A percentile compares a stretch with the other conserved stretches of the same genome.
Evolutionary conservation across 1,140 invertebrate species (phyloP).

Genomic region (Anoplophora glabripennis): DNA sequence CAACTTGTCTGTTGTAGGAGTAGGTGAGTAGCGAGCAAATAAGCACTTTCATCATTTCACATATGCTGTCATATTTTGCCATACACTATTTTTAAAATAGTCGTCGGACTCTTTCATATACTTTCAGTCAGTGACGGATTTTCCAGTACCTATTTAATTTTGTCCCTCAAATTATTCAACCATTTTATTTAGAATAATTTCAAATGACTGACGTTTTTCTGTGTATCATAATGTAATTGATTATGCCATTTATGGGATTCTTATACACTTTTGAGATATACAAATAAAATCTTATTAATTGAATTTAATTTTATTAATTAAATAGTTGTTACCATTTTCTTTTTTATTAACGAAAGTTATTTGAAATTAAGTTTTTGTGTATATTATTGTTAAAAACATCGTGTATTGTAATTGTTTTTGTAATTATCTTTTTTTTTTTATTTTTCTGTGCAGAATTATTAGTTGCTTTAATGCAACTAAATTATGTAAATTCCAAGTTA

Average conservation of each 20-base stretch:
- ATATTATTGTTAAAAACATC: slow-evolving; percentile 28
- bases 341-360: slow-evolving; percentile 21
- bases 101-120: slow-evolving; percentile 1
- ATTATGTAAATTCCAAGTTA: slow-evolving; percentile 5
- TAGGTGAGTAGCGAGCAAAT: slow-evolving; percentile 64
- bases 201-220: slow-evolving; percentile 13
- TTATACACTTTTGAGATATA: too few relatives aligned
- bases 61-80: slow-evolving; percentile 23
- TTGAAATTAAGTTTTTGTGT: slow-evolving; percentile 25
- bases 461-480: slow-evolving; percentile 18
- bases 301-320: slow-evolving; percentile 13
- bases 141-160: too few relatives aligned
- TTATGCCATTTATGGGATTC: slow-evolving; percentile 4
- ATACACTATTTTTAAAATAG: slow-evolving; percentile 17
- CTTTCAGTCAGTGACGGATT: background rate
- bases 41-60: slow-evolving; percentile 38
- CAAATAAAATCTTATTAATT: slow-evolving; percentile 4
- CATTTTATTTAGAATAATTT: slow-evolving; percentile 11
- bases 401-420: slow-evolving; percentile 5
- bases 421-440: slow-evolving; percentile 19
- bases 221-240: background rate
- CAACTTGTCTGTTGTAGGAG: slow-evolving; percentile 59
- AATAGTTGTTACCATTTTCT: slow-evolving; percentile 11
- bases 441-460: slow-evolving; percentile 20
- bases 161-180: too few relatives aligned